These are phyloP conservation scores for Coronaproctus castanopsis DNA, from an alignment of 2,888 invertebrate species.

Conservation along the genomic window DNA sequence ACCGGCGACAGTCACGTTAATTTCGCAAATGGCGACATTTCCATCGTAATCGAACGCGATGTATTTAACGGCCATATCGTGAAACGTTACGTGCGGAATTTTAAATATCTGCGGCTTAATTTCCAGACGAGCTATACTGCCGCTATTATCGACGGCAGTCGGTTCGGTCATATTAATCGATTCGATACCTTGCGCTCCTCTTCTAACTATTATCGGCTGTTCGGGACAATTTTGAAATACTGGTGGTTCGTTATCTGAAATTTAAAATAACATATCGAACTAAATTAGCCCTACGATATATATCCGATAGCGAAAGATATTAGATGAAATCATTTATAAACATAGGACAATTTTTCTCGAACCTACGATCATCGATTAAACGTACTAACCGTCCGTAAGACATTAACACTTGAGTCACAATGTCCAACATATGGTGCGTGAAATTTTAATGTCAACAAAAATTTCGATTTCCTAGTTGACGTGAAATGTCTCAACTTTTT, in stretches of 20 bases:
- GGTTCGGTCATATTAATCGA: conserved; percentile 87
- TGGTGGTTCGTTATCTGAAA: conserved; percentile 77
- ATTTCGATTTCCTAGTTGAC: no score
- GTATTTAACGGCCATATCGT: conserved; percentile 81
- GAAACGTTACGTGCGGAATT: conserved; percentile 69
- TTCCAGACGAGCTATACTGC: conserved; percentile 78
- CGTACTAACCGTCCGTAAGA: no score
- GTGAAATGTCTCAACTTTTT: no score
- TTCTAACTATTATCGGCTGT: conserved; percentile 71
- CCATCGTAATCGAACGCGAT: conserved; percentile 94
- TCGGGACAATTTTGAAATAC: conserved; percentile 91
- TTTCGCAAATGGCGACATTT: conserved; percentile 90
- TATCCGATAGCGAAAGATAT: no score
- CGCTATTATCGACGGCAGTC: conserved; percentile 84
- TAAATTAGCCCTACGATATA: no score
- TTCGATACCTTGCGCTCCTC: conserved; percentile 67
- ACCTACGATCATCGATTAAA: no score
- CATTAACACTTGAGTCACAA: no score
- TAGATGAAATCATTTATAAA: no score
- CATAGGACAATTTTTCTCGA: no score
- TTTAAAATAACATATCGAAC: no score
- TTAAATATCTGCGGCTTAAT: conserved; percentile 79
- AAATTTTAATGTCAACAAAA: no score
- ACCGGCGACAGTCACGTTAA: conserved; percentile 78
- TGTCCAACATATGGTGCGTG: no score